Conservation (phyloP, 2,888 invertebrate species). For the Adela reaumurella region DNA sequence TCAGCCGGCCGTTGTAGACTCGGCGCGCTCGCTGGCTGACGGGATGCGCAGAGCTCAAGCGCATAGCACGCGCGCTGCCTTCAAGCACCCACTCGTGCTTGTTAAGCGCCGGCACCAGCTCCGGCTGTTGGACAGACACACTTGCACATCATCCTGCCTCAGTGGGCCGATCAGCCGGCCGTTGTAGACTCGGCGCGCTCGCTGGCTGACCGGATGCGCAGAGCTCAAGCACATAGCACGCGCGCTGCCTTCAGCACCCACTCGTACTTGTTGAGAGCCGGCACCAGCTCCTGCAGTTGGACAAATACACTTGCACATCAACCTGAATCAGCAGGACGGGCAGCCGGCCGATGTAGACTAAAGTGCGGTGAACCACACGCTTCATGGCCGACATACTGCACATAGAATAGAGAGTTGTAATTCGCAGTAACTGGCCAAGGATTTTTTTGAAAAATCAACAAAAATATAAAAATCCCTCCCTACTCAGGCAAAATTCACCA, state of each 20-base stretch:
- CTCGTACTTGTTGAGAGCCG: constrained; percentile 57
- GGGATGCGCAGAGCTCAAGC: constrained; percentile 67
- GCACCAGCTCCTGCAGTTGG: constrained; percentile 44
- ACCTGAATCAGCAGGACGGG: constrained; percentile 74
- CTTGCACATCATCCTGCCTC: constrained; percentile 64
- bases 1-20: constrained; percentile 87
- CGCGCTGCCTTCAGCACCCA: constrained; percentile 65
- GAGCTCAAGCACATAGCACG: constrained; percentile 66
- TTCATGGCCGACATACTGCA: constrained; percentile 61
- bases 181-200: constrained; percentile 79
- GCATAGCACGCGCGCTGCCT: constrained; percentile 64
- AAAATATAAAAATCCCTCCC: too few species aligned
- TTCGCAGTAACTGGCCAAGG: too few species aligned
- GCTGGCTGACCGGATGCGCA: constrained; percentile 62
- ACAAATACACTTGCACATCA: too few species aligned
- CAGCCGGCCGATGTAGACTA: constrained; percentile 88
- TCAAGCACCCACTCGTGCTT: constrained; percentile 63
- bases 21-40: constrained; percentile 61
- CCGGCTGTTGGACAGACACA: constrained; percentile 37
- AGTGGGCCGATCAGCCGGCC: constrained; percentile 88
- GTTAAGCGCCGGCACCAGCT: constrained; percentile 52
- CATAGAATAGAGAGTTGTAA: too few species aligned
- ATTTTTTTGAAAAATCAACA: too few species aligned
- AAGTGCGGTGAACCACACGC: too few species aligned
- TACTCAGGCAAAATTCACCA: constrained; percentile 47